A percentile compares a stretch with the other conserved stretches of the same genome.
phyloP scores from a whole-genome alignment of 2,113 vertebrate genomes.

The Pteruthius melanotis region DNA sequence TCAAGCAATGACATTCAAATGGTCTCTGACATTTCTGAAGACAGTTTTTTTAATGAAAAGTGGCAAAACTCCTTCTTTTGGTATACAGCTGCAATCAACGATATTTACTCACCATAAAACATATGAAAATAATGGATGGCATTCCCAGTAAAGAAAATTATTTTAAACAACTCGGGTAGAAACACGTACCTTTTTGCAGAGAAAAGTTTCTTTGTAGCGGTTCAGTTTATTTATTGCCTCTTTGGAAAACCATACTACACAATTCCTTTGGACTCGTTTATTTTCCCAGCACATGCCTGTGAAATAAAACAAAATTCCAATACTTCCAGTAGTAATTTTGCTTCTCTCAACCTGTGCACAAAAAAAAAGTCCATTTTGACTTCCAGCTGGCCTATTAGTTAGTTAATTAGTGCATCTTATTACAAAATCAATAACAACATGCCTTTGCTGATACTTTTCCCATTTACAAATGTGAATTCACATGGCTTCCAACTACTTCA shows the following conservation, averaged over 20 bases:
- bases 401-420: slow-evolving; percentile 30
- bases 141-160: slow-evolving; percentile 44
- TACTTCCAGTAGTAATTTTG: not conserved
- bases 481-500: not conserved
- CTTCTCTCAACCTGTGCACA: not conserved
- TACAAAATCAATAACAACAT: slow-evolving; percentile 19
- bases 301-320: slow-evolving; percentile 6
- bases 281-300: not conserved
- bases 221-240: slow-evolving; percentile 44
- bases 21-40: not conserved
- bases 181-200: not conserved
- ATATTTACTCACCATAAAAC: slow-evolving; percentile 6
- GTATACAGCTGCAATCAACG: not conserved
- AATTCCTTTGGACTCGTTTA: not conserved
- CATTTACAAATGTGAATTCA: not conserved
- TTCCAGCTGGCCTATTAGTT: slow-evolving; percentile 17
- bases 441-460: not conserved
- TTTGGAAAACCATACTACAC: not conserved
- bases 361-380: not conserved
- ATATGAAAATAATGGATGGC: slow-evolving; percentile 41
- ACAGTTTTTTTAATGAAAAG: not conserved
- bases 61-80: not conserved
- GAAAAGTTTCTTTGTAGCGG: not conserved
- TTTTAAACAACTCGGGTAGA: slow-evolving; percentile 54
- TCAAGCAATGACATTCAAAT: slow-evolving; percentile 26